A percentile compares a stretch with the other conserved stretches of the same genome.
Conservation (phyloP, 2,888 invertebrate species). For the Trypoxylon attenuatum region DNA sequence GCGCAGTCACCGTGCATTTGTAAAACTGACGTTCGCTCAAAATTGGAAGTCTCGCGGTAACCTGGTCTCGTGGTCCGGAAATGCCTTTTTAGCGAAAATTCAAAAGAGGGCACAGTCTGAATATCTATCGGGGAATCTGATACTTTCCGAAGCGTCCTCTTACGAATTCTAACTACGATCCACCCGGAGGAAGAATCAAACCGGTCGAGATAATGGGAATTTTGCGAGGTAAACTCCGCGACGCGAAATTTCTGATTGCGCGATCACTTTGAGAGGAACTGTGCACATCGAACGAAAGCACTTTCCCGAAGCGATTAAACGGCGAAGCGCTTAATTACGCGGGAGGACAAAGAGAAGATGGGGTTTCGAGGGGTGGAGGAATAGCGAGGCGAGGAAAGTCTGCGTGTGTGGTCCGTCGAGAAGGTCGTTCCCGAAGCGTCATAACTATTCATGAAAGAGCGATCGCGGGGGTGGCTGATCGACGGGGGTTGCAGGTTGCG, state of each 20-base stretch:
- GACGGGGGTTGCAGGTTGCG: constrained; percentile 22
- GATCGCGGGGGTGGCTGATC: constrained; percentile 29
- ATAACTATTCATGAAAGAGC: constrained; percentile 56
- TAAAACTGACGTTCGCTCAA: constrained; percentile 37
- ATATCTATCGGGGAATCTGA: background rate
- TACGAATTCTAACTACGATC: no score
- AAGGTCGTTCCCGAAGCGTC: constrained; percentile 44
- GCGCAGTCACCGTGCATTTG: constrained; percentile 23
- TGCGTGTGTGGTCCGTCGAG: constrained; percentile 37
- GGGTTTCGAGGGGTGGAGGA: no score
- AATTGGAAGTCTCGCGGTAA: constrained; percentile 35
- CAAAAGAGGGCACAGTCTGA: constrained; percentile 9
- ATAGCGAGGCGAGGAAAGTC: constrained; percentile 26
- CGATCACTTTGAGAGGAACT: background rate
- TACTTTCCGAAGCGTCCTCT: no score
- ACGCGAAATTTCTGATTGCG: no score
- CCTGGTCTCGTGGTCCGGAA: constrained; percentile 16
- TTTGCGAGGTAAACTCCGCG: no score
- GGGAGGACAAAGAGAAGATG: background rate
- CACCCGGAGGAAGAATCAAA: background rate
- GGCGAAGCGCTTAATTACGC: background rate
- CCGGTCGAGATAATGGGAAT: background rate
- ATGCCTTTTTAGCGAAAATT: constrained; percentile 24
- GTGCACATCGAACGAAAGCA: background rate
- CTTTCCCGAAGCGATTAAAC: background rate